Base-by-base conservation (phyloP, 2,888 invertebrate species). In the Drosophila fungiperda region DNA sequence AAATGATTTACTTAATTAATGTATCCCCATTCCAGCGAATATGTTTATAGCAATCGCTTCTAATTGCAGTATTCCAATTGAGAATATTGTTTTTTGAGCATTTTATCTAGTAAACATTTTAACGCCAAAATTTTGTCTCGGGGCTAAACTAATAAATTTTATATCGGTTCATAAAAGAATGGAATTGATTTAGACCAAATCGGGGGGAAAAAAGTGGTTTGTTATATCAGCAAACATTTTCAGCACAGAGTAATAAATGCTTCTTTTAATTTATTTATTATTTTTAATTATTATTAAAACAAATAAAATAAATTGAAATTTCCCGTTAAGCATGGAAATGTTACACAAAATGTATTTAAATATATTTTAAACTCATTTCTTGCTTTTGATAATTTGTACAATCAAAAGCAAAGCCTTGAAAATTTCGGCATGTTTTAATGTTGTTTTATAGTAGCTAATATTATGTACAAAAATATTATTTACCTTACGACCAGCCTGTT, bases 21-120 rank as follows among this genome's bases (percentile, higher is more conserved):
- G 29, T 23, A 58, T 40, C 40, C 63, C 26, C 36, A 59, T 53
- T 61, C n/a, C 42, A 2, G 1, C 11, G n/a, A 42, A 52, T 68
- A 53, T 35, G 36, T 29, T 76, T 45, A 42, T 11, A 48, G 23
- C 12, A 50, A 69, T 38, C 29, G 49, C 59, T 38, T 29, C 26
- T 72, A 72, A 78, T 78, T 23, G 38, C 32, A 45, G 52, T 67
- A 26, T 64, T 65, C 35, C 17, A n/a, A 50, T 7, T 6, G 0
- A 2, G 23, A 15, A 20, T 45, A 23, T 15, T 23, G 1, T 6
- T 17, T 17, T 11, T 50, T 50, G 17, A 29, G 1, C 17, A 11
- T n/a, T 17, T 11, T 11, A 49, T 49, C 17, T 50, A 6, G 17
- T 9, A 29, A 49, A 9, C 11, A 29, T 26, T 48, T 26, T 26